Base-by-base conservation (phyloP, 2,888 invertebrate genomes). In the Hipparchia semele region DNA sequence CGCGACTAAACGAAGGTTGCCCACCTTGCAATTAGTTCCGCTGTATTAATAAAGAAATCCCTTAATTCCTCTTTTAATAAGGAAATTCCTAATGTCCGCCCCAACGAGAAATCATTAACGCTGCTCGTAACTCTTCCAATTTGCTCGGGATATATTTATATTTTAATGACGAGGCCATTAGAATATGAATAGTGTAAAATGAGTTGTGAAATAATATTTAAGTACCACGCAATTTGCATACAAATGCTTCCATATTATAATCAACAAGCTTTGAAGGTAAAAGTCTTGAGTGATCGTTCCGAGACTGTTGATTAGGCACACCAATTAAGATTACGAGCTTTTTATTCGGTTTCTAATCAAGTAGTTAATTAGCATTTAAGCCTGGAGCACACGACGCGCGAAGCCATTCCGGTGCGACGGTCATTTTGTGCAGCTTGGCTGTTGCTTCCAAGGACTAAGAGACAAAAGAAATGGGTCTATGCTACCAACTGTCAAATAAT, bases 291-390 rank as follows among this genome's bases (percentile, higher is more conserved):
- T 77, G 79, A 80, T 80, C 78, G 79, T 79, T 77, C 80, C 80
- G 77, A 76, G 84, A 84, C 83, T 88, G 51, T 89, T 90, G 87
- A 91, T 89, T 91, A 89, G 90, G 89, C 90, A 90, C 89, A 87
- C 87, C 86, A 91, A 91, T 91, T 91, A 91, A 90, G 89, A 91
- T 91, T 89, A 89, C 87, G 85, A 87, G 85, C 83, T 88, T 91
- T 89, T 90, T 89, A 90, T 89, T 90, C 84, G 82, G 84, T 80
- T 87, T 88, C 87, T 90, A 90, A 89, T 91, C 89, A 88, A 90
- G 85, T 85, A 89, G 86, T 90, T 91, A 90, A 90, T 91, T 90
- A 90, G 89, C 88, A 87, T 89, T 91, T 86, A 87, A 85, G 83
- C 49, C 49, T 8, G 6, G 6, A 7, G 6, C 49, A 49, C 49